Evolutionary conservation across 2,113 vertebrate genomes (phyloP), one percentile per base, ranked within the genome.

Genomic region (Acanthisitta chloris): DNA sequence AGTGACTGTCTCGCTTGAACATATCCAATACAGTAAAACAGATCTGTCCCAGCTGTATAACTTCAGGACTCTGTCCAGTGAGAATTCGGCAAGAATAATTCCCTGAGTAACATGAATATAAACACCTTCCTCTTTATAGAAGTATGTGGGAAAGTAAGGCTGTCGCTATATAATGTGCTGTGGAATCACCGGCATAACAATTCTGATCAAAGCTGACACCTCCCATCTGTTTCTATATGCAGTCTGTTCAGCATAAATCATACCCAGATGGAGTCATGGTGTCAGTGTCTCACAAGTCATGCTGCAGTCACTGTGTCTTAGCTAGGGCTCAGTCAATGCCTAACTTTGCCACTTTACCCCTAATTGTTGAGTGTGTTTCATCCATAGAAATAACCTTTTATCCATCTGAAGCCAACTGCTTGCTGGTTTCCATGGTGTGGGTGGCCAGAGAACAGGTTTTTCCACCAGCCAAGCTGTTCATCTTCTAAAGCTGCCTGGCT

Each of bases 201-300:
- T 93, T 91, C 84, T 90, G 66, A 92, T 96, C 79, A 83, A 85
- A 94, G 48, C 80, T 97, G 97, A 95, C 67, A 90, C 94, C 92
- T 95, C 95, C 87, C 93, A 78, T 96, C 88, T 96, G 82, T 91
- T 97, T 95, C 93, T 97, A 92, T 94, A 97, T 95, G 79, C 80
- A 96, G 76, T 64, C 92, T 97, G 94, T 71, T 95, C 90, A 55
- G 71, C 67, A 92, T 52, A 92, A 90, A 95, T 86, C 88, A 93
- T 78, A 94, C 80, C 34, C 92, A 96, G 92, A 95, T 97, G 97
- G 91, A 88, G 95, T 87, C 95, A 40, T 51, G 77, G 88, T 92
- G 86, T 76, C 79, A 84, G 84, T 84, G 88, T 94, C 88, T 96
- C 88, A 78, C 93, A 93, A 94, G 96, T 96, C 89, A 76, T 34